phyloP scores from a whole-genome alignment of 2,797 vertebrate species.

The Trematomus bernacchii region DNA sequence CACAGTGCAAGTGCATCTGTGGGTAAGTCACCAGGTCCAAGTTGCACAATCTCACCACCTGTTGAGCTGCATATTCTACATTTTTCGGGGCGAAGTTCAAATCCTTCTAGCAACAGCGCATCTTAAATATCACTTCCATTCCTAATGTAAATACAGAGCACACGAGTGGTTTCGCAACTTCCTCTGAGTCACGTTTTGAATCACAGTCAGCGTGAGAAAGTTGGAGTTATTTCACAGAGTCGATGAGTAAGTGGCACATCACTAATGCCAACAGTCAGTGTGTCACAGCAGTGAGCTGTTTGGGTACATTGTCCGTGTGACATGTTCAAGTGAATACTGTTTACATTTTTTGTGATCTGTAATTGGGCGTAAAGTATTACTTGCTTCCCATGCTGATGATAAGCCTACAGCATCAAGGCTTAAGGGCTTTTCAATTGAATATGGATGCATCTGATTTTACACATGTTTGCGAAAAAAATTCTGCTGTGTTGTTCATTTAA shows the following conservation, averaged over 20 bases:
- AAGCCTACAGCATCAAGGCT: slow-evolving; percentile 26
- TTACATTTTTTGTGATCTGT: slow-evolving; percentile 2
- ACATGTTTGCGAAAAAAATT: slow-evolving; percentile 55
- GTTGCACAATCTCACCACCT: slow-evolving; percentile 65
- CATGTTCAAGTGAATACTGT: background rate
- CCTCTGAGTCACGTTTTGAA: slow-evolving; percentile 56
- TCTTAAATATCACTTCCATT: slow-evolving; percentile 3
- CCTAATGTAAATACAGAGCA: background rate
- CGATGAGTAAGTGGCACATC: slow-evolving; percentile 57
- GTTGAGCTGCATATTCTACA: slow-evolving; percentile 46
- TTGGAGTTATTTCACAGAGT: slow-evolving; percentile 19
- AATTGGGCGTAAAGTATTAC: background rate
- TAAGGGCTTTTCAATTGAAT: slow-evolving; percentile 56
- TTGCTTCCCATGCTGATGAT: slow-evolving; percentile 38
- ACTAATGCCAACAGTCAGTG: slow-evolving; percentile 8
- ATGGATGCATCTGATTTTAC: slow-evolving; percentile 67
- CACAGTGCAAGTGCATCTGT: slow-evolving; percentile 49
- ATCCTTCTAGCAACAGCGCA: background rate
- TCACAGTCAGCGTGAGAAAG: slow-evolving; percentile 40
- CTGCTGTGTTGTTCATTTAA: slow-evolving; percentile 67
- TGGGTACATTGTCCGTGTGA: background rate
- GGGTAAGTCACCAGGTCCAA: slow-evolving; percentile 41
- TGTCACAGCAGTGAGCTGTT: slow-evolving; percentile 12
- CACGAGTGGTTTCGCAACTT: slow-evolving; percentile 26
- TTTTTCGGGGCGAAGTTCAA: background rate